Evolutionary conservation across 2,113 vertebrate genomes (phyloP).

Genomic region (Acanthisitta chloris): DNA sequence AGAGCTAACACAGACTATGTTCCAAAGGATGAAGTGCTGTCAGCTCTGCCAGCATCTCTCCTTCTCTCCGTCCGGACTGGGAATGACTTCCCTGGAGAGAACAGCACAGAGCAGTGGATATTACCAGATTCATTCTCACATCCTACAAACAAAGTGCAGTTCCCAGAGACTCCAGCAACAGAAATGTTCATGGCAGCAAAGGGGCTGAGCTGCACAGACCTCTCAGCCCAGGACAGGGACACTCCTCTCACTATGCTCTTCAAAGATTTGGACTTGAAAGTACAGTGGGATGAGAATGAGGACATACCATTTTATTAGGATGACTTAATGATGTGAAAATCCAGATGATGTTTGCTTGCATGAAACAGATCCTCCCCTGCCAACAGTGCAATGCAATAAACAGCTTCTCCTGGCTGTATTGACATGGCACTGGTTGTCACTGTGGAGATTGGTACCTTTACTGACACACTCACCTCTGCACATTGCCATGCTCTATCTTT

Average conservation of each 20-base stretch:
- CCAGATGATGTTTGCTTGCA: neutral
- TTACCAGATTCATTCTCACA: neutral
- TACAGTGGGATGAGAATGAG: constrained; percentile 67
- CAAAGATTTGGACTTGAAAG: constrained; percentile 66
- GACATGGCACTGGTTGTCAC: accelerated
- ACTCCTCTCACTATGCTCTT: constrained; percentile 42
- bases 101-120: accelerated
- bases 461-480: neutral
- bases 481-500: neutral
- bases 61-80: neutral
- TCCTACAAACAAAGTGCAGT: neutral
- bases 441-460: neutral
- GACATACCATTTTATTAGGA: neutral
- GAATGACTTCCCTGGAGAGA: neutral
- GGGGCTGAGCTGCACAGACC: neutral
- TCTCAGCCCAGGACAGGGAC: neutral
- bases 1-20: neutral
- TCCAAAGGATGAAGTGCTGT: neutral
- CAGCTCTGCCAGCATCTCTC: accelerated
- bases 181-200: neutral
- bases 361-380: neutral
- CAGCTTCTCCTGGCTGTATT: neutral
- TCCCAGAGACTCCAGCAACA: neutral
- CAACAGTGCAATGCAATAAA: neutral
- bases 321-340: neutral